Base-by-base conservation (phyloP, 92 coral and sea anemone genomes). In the Parazoanthus atlanticus region DNA sequence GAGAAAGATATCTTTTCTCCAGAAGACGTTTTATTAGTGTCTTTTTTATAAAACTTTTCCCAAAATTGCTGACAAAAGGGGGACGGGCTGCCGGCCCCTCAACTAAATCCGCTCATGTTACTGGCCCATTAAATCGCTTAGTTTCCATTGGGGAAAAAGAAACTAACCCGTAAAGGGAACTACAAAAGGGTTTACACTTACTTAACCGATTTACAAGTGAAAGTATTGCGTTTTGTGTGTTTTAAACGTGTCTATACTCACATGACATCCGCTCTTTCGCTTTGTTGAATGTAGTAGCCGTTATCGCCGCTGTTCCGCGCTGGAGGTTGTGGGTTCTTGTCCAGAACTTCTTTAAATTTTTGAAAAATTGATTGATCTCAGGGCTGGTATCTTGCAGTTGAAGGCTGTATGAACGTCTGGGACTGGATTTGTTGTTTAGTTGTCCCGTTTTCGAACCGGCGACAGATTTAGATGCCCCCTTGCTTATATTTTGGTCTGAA, bases 261-360 rank as follows among this genome's bases (percentile, higher is more conserved):
- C 86, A 81, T 11, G 19, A 56, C 64, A 81, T 81, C 49, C 75
- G 31, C 86, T 81, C 78, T 81, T 32, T 28, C 78, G 34, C 64
- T 33, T 81, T 81, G 31, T 81, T 81, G 76, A 81, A 54, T 32
- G 86, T 81, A n/a, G 0, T 21, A 28, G 41, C 15, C 74, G 86
- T 1, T n/a, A 81, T 33, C 34, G n/a, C 74, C 66, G 28, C 28
- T 72, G 74, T 2, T 21, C 86, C 70, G 11, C 86, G 76, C 64
- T 43, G 1, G 26, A 81, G 64, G 29, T 81, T 81, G 86, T 81
- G 86, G 15, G 41, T 81, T 33, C 76, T 81, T 81, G 86, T 81
- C 86, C 86, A 81, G 86, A 81, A 81, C 11, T 26, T 81, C 19
- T 81, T 32, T 75, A 81, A n/a, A 6, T 43, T 33, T 32, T 33